Base-by-base conservation (phyloP, 2,113 vertebrate genomes). In the Numida meleagris region DNA sequence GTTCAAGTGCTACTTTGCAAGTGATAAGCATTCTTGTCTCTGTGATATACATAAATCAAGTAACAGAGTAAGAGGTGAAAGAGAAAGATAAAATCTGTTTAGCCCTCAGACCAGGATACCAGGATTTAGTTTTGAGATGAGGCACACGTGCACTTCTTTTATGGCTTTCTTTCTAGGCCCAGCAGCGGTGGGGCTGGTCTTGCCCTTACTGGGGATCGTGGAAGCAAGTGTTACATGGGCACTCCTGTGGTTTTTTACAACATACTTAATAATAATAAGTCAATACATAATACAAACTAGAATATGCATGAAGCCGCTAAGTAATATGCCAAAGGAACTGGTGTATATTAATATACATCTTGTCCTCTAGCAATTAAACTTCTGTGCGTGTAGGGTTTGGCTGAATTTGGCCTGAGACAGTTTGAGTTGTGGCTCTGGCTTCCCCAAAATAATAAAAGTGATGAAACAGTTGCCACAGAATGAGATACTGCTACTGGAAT, bases 351-450 rank as follows among this genome's bases (percentile, higher is more conserved):
- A 78, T 73, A 33, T 46, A 53, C 71, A 72, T 94, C 81, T 78
- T 82, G 65, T 89, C 72, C 29, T 68, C 67, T 50, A 25, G 74
- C 93, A 83, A 88, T 91, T 92, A 83, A 94, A 83, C 65, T 68
- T 25, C 51, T 24, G 15, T 78, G 38, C 29, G 36, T 45, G 67
- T 82, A 63, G 65, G 65, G 42, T 87, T 42, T 84, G 84, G 43
- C 11, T 82, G 55, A 57, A 63, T 21, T 50, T 87, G 63, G 21
- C 81, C 80, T 50, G 62, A 82, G 17, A 55, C n/a, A 50, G 24
- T 80, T 51, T 29, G 48, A 62, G 31, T 61, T 89, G 63, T 73
- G 42, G 45, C 48, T 82, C 78, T 89, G 71, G 31, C 71, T 88
- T 94, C 48, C 33, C 46, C 38, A 50, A 51, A 85, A 58, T 14